Percentiles rank a stretch among this genome's conserved stretches.
phyloP scores from a whole-genome alignment of 92 coral and sea anemone species.

The Parazoanthus atlanticus region DNA sequence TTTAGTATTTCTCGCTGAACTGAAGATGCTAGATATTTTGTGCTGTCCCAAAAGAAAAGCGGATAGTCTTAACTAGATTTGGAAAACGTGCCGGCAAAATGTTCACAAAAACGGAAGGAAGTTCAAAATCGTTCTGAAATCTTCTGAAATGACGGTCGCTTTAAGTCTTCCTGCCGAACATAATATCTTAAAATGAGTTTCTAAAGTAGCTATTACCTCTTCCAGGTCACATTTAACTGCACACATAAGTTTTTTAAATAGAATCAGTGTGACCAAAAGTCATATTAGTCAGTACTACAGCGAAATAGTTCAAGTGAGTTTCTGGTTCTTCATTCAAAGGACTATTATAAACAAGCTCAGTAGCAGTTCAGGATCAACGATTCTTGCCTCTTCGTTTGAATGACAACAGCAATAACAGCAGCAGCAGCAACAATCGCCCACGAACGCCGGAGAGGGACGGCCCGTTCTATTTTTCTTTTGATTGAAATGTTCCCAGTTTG shows the following conservation, averaged over 20 bases:
- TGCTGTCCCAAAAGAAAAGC: too few species aligned
- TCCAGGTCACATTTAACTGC: background rate
- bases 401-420: too few species aligned
- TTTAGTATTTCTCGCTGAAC: background rate
- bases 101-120: background rate
- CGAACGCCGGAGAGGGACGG: background rate
- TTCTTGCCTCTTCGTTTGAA: too few species aligned
- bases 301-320: too few species aligned
- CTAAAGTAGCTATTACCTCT: too few species aligned
- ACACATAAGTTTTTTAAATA: too few species aligned
- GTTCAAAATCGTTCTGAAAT: background rate
- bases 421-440: background rate
- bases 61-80: background rate
- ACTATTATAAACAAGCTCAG: too few species aligned
- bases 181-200: background rate
- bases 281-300: too few species aligned
- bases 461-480: background rate
- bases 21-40: background rate
- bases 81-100: too few species aligned
- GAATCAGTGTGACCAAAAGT: too few species aligned
- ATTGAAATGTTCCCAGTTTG: background rate
- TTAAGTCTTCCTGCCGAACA: background rate
- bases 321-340: too few species aligned
- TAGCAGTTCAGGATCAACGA: too few species aligned
- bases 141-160: background rate